Evolutionary conservation across 1,140 invertebrate species (phyloP).

Genomic region (Drosophila neocordata): DNA sequence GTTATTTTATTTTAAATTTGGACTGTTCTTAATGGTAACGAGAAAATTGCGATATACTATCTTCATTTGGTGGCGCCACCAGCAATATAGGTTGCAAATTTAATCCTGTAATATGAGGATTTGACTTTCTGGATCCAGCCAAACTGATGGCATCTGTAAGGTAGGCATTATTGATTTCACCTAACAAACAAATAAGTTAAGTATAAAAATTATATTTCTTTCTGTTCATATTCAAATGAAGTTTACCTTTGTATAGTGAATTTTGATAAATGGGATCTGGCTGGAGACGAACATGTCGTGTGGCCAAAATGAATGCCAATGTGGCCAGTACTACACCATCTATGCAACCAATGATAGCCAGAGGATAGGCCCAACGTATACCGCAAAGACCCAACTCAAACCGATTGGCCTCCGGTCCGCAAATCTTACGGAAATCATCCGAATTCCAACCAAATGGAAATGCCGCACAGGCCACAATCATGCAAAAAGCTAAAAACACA

Average conservation of each 20-base stretch:
- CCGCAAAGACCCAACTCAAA: slow-evolving; percentile 92
- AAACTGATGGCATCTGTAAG: slow-evolving; percentile 91
- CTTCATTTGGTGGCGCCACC: slow-evolving; percentile 84
- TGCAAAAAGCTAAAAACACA: slow-evolving; percentile 88
- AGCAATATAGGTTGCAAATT: slow-evolving; percentile 92
- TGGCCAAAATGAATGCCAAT: slow-evolving; percentile 96
- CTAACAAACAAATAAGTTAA: slow-evolving; percentile 82
- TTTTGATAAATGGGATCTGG: slow-evolving; percentile 90
- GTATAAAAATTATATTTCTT: background rate
- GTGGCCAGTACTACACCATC: slow-evolving; percentile 95
- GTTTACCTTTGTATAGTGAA: slow-evolving; percentile 86
- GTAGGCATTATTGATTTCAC: slow-evolving; percentile 93
- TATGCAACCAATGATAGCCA: slow-evolving; percentile 95
- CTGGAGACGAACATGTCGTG: slow-evolving; percentile 92
- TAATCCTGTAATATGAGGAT: slow-evolving; percentile 82
- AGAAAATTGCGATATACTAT: slow-evolving; percentile 90
- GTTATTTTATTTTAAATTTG: background rate
- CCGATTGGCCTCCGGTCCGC: slow-evolving; percentile 90
- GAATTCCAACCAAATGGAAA: slow-evolving; percentile 97
- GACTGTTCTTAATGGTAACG: slow-evolving; percentile 81
- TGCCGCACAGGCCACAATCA: slow-evolving; percentile 92
- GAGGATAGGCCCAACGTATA: slow-evolving; percentile 96
- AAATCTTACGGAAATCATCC: slow-evolving; percentile 91
- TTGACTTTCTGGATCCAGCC: slow-evolving; percentile 91
- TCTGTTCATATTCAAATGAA: background rate